Evolutionary conservation across 2,888 invertebrate species (phyloP), one percentile per base, ranked within the genome.

Genomic region (Chaetoderma sp.): DNA sequence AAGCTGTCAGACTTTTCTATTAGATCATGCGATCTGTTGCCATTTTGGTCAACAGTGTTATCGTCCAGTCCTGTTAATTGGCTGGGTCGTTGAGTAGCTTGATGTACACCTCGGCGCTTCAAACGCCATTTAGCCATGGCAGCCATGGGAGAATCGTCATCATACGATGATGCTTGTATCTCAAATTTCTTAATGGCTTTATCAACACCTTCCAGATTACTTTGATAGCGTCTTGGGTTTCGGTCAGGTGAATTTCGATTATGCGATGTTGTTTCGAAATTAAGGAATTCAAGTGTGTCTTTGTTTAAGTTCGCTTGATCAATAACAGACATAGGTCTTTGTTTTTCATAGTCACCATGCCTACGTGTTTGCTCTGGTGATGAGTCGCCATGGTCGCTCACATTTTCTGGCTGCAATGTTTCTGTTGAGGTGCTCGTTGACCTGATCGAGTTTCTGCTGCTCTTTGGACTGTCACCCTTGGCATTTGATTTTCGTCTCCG

Each of bases 371-470:
- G 77, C 60, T 75, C 74, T 1, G 78, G 76, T 5, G 77, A 75
- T n/a, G 73, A 73, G 39, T 79, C 79, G 18, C 70, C 71, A 52
- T 28, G 4, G 57, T 80, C 78, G 61, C 77, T 80, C 45, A 71
- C 63, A 8, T 73, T 73, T 49, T 77, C 77, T 33, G 77, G 77
- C 25, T 75, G 76, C 16, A 82, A 67, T 2, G 80, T 82, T 67
- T 82, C 81, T n/a, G 81, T 82, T 5, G 81, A 81, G 5, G 80
- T 80, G 68, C 77, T 78, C 3, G 78, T 74, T 18, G 81, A 82
- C 69, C 79, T 80, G 33, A 79, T 74, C 5, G 80, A 80, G 16
- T 76, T 65, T 25, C 78, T 71, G 61, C 77, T 78, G 57, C 75
- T 79, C 59, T 77, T 79, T 18, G 78, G 78, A 64, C 79, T 81